phyloP scores from a whole-genome alignment of 2,113 vertebrate species.

The Typhlomys cinereus region DNA sequence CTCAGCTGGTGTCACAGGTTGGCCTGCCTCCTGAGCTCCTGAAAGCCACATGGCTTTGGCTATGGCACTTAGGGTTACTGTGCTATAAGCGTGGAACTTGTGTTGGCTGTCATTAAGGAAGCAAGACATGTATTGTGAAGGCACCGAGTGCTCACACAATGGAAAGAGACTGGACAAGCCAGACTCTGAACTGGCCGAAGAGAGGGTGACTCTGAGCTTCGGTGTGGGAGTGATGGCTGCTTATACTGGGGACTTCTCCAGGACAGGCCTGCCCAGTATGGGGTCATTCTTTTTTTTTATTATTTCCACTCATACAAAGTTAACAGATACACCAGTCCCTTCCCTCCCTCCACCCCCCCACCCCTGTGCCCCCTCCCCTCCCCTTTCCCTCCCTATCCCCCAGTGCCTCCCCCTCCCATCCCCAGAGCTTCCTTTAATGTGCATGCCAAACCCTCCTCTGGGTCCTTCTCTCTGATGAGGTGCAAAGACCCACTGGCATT shows the following conservation, averaged over 20 bases:
- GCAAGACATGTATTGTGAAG: not conserved
- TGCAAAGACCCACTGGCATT: too few relatives aligned
- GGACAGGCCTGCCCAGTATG: not conserved
- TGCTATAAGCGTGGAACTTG: not conserved
- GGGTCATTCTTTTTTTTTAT: not conserved
- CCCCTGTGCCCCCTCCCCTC: too few relatives aligned
- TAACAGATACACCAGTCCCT: too few relatives aligned
- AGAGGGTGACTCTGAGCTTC: not conserved
- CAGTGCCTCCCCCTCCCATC: too few relatives aligned
- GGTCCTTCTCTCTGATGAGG: too few relatives aligned
- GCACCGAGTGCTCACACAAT: not conserved
- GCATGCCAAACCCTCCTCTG: too few relatives aligned
- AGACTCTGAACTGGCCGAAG: not conserved
- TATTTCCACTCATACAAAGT: too few relatives aligned
- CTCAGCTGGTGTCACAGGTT: not conserved
- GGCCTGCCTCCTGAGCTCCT: not conserved
- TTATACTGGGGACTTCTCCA: not conserved
- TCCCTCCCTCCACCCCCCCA: too few relatives aligned
- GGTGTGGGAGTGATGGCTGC: accelerated
- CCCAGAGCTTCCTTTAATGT: too few relatives aligned
- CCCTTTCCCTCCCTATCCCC: too few relatives aligned
- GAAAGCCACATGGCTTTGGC: not conserved
- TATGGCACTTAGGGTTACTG: not conserved
- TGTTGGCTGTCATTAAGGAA: not conserved
- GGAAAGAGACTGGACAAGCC: not conserved